These are phyloP conservation scores for Tanypteryx hageni DNA, from an alignment of 2,888 invertebrate species.

Conservation along the genomic window DNA sequence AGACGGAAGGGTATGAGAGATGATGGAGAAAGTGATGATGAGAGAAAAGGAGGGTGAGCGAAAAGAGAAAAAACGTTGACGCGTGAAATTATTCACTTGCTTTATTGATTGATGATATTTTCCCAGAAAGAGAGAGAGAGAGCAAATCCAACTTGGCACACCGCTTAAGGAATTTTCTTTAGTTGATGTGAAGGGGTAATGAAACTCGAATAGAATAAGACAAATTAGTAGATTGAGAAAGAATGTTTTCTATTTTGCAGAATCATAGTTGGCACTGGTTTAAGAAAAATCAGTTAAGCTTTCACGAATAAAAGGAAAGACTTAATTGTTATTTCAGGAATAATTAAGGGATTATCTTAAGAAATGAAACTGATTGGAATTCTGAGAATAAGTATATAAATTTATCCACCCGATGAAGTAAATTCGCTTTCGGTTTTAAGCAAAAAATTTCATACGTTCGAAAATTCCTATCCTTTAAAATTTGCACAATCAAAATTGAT, in stretches of 20 bases:
- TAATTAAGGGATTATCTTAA: background rate
- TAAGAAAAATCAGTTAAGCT: background rate
- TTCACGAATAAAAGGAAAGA: background rate
- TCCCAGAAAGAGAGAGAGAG: background rate
- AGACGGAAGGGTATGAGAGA: too few relatives aligned
- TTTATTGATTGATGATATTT: slow-evolving; percentile 43
- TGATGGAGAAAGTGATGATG: too few relatives aligned
- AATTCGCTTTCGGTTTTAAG: too few relatives aligned
- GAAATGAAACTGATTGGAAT: too few relatives aligned
- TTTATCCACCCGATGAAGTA: too few relatives aligned
- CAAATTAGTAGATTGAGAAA: background rate
- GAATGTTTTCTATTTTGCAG: background rate
- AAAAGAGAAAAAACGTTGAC: background rate
- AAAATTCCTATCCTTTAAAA: too few relatives aligned
- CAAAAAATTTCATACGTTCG: too few relatives aligned
- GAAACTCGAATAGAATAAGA: slow-evolving; percentile 1
- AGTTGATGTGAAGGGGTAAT: background rate
- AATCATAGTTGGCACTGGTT: background rate
- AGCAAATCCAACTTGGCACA: background rate
- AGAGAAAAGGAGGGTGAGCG: background rate
- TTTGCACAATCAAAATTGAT: too few relatives aligned
- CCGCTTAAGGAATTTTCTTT: slow-evolving; percentile 30
- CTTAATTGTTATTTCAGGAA: background rate
- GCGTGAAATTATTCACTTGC: slow-evolving; percentile 13
- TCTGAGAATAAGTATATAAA: too few relatives aligned